Evolutionary conservation across 2,888 invertebrate species (phyloP).

Genomic region (Zootermopsis nevadensis): DNA sequence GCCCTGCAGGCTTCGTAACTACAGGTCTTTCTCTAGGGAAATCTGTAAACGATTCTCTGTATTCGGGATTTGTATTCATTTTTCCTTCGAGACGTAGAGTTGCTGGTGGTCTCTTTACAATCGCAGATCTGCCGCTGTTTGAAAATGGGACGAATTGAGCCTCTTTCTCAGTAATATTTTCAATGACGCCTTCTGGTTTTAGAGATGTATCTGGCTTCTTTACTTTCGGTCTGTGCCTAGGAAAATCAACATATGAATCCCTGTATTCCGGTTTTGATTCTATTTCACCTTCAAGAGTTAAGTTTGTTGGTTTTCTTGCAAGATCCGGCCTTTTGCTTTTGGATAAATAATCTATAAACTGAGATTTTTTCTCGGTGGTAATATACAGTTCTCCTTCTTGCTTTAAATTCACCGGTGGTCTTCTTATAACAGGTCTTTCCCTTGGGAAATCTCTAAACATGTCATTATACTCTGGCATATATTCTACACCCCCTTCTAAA

Average conservation of each 20-base stretch:
- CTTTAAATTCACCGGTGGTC: slow-evolving; percentile 58
- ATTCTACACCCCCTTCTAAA: slow-evolving; percentile 37
- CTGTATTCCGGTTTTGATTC: slow-evolving; percentile 63
- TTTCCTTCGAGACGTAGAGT: slow-evolving; percentile 63
- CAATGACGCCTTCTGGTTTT: slow-evolving; percentile 46
- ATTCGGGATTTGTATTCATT: slow-evolving; percentile 62
- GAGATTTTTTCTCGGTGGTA: slow-evolving; percentile 41
- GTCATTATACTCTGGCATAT: slow-evolving; percentile 63
- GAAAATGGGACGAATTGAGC: slow-evolving; percentile 25
- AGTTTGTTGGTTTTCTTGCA: slow-evolving; percentile 62
- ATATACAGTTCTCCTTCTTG: slow-evolving; percentile 42
- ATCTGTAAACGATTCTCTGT: slow-evolving; percentile 63
- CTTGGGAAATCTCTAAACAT: slow-evolving; percentile 65
- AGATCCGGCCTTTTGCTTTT: slow-evolving; percentile 59
- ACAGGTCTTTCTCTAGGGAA: slow-evolving; percentile 57
- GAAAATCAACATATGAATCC: slow-evolving; percentile 63
- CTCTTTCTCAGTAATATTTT: slow-evolving; percentile 38
- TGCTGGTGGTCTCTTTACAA: not conserved
- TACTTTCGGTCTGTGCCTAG: slow-evolving; percentile 52
- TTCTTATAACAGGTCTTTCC: slow-evolving; percentile 62
- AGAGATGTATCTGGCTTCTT: slow-evolving; percentile 38
- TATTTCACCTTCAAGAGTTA: slow-evolving; percentile 66
- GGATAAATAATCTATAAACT: slow-evolving; percentile 27
- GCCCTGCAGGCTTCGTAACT: slow-evolving; percentile 14
- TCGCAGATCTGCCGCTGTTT: not conserved